These are phyloP conservation scores for Anguilla megastoma DNA, from an alignment of 2,797 vertebrate species.

Conservation along the genomic window DNA sequence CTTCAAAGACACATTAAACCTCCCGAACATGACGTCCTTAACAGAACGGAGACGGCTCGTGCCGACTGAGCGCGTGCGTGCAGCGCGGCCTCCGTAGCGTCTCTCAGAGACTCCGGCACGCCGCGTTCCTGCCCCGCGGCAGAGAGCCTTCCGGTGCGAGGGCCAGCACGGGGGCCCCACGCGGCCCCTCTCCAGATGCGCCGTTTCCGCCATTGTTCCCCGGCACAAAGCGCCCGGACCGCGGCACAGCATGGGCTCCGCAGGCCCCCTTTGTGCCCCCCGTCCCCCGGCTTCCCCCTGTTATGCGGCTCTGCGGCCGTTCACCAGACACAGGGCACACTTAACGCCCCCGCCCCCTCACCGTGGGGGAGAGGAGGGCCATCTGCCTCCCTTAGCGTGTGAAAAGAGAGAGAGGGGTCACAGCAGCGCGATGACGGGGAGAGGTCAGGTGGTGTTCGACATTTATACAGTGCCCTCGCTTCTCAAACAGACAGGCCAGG, in stretches of 20 bases:
- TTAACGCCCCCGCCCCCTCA: slow-evolving; percentile 52
- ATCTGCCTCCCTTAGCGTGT: slow-evolving; percentile 62
- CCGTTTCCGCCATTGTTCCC: slow-evolving; percentile 59
- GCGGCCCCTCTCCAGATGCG: slow-evolving; percentile 68
- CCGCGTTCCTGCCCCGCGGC: not conserved
- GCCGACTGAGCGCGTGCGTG: not conserved
- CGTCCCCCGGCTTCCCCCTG: slow-evolving; percentile 33
- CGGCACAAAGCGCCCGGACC: slow-evolving; percentile 64
- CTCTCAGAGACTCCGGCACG: not conserved
- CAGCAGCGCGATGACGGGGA: slow-evolving; percentile 56
- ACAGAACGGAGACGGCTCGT: not conserved
- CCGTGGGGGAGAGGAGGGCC: slow-evolving; percentile 53
- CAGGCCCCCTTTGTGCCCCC: not conserved
- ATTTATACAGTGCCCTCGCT: slow-evolving; percentile 37
- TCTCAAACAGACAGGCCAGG: not conserved
- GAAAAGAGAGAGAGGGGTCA: slow-evolving; percentile 58
- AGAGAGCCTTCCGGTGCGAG: not conserved
- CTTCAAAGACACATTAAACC: not conserved
- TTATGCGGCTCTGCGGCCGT: slow-evolving; percentile 33
- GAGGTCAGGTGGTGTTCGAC: slow-evolving; percentile 36
- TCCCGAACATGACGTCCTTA: not conserved
- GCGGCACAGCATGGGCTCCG: not conserved
- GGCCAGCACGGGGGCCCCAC: slow-evolving; percentile 26
- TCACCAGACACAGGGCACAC: slow-evolving; percentile 47
- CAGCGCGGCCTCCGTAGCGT: not conserved